These are phyloP conservation scores for Trichosurus vulpecula DNA, from an alignment of 2,797 vertebrate species.

Conservation along the genomic window DNA sequence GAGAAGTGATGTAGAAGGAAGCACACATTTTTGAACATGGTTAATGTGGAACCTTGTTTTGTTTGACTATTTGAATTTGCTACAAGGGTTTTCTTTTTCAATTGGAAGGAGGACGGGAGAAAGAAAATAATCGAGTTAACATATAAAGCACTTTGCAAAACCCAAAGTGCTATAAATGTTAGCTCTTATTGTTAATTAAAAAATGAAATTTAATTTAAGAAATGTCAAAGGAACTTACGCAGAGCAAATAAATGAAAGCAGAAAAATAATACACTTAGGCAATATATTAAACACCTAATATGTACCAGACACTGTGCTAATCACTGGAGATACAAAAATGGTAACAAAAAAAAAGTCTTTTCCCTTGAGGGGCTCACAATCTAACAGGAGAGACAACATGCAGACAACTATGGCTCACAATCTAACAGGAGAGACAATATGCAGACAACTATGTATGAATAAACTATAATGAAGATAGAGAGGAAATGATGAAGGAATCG, in stretches of 20 bases:
- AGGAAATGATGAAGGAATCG: neutral
- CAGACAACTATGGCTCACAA: neutral
- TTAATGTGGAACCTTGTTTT: neutral
- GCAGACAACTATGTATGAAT: neutral
- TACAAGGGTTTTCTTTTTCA: neutral
- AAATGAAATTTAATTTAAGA: neutral
- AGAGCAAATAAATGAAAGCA: neutral
- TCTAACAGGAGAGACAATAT: neutral
- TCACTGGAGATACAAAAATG: neutral
- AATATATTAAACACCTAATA: neutral
- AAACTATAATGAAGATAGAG: neutral
- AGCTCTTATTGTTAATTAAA: neutral
- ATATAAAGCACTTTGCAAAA: neutral
- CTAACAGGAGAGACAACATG: neutral
- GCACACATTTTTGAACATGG: neutral
- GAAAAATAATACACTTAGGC: neutral
- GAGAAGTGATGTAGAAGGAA: neutral
- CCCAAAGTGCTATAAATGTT: neutral
- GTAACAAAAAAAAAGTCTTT: neutral
- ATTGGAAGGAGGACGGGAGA: neutral
- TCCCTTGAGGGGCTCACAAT: neutral
- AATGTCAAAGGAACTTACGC: neutral
- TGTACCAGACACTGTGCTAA: neutral
- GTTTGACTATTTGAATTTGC: neutral
- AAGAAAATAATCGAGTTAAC: neutral